Percentiles rank a stretch among this genome's conserved stretches.
Evolutionary conservation across 2,888 invertebrate genomes (phyloP).

Genomic region (Meghimatium bilineatum): DNA sequence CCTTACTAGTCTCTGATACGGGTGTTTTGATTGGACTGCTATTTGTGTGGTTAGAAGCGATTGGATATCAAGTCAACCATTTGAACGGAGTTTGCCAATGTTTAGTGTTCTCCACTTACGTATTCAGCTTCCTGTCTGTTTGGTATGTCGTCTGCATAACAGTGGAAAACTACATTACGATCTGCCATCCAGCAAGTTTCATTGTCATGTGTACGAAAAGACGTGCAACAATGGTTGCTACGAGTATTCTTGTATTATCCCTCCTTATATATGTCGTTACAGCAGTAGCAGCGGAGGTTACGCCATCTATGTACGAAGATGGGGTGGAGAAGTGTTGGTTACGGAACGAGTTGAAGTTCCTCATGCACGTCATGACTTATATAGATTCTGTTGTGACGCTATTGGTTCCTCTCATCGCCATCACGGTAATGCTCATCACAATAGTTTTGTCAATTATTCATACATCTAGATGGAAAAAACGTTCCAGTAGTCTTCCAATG

Average conservation of each 20-base stretch:
- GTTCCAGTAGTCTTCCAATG: conserved; percentile 13
- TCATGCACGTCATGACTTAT: conserved; percentile 48
- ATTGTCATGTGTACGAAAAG: conserved; percentile 53
- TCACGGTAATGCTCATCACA: conserved; percentile 50
- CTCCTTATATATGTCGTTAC: conserved; percentile 48
- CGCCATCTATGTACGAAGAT: not conserved
- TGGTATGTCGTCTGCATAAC: conserved; percentile 61
- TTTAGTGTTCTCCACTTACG: conserved; percentile 55
- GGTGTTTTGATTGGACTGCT: conserved; percentile 53
- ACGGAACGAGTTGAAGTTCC: not conserved
- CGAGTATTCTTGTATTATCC: conserved; percentile 36
- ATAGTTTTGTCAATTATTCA: conserved; percentile 51
- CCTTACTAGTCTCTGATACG: conserved; percentile 56
- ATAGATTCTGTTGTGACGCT: conserved; percentile 54
- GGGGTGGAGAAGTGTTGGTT: not conserved
- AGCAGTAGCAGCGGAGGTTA: conserved; percentile 39
- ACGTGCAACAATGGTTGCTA: conserved; percentile 51
- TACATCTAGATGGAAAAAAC: conserved; percentile 34
- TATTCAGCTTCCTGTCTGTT: conserved; percentile 57
- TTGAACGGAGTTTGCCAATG: conserved; percentile 44
- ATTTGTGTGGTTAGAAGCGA: conserved; percentile 54
- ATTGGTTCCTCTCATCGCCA: conserved; percentile 51
- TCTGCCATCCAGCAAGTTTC: conserved; percentile 54
- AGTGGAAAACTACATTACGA: conserved; percentile 58
- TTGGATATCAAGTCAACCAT: conserved; percentile 57